Evolutionary conservation across 2,113 vertebrate species (phyloP).

Genomic region (Oreochromis tanganicae): DNA sequence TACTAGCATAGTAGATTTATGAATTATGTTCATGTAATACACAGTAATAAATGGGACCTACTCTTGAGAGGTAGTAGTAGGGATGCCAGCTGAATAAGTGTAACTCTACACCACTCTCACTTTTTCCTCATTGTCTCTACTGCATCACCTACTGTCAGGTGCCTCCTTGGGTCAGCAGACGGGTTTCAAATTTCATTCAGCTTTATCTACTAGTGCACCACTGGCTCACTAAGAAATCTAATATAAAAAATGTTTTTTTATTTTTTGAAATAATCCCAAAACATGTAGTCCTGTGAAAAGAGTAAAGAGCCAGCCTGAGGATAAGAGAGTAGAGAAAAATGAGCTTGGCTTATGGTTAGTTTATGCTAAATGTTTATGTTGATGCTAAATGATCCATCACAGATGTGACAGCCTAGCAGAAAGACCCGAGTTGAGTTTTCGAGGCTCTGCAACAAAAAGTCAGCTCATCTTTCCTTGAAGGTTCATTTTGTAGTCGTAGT

Average conservation of each 20-base stretch:
- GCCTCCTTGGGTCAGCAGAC: slow-evolving; percentile 25
- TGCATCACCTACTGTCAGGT: neutral
- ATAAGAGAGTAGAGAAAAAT: neutral
- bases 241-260: neutral
- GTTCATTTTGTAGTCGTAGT: neutral
- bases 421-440: neutral
- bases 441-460: neutral
- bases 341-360: neutral
- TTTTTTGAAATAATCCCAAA: neutral
- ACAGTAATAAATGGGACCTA: neutral
- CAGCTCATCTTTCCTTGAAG: neutral
- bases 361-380: neutral
- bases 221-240: neutral
- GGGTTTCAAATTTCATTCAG: slow-evolving; percentile 3
- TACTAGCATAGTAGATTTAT: neutral
- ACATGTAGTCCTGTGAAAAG: neutral
- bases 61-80: neutral
- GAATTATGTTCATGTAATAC: neutral
- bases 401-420: neutral
- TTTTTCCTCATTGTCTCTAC: neutral
- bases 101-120: neutral
- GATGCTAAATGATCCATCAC: neutral
- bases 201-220: neutral
- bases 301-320: neutral
- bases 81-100: neutral